Conservation (phyloP, 2,113 vertebrate species). For the Serranochromis macrocephalus region DNA sequence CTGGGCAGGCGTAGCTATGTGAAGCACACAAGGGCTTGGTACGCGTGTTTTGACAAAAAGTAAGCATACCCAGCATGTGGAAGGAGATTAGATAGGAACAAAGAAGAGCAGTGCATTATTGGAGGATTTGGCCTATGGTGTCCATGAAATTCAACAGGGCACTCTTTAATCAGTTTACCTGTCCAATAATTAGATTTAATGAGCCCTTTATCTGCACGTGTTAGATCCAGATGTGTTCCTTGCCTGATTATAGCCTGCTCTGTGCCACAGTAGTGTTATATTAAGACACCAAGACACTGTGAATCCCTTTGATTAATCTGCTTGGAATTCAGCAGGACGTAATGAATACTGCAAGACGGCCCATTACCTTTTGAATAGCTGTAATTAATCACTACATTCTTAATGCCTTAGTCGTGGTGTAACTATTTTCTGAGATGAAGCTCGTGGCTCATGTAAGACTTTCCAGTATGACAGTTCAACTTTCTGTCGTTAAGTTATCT, state of each 20-base stretch:
- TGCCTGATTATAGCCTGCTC: background rate
- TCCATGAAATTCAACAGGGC: slow-evolving; percentile 16
- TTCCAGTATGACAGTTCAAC: background rate
- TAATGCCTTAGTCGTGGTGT: background rate
- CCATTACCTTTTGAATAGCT: slow-evolving; percentile 41
- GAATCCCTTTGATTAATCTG: slow-evolving; percentile 31
- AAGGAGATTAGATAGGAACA: slow-evolving; percentile 21
- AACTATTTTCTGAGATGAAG: slow-evolving; percentile 16
- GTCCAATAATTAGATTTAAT: slow-evolving; percentile 35
- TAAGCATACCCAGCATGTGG: slow-evolving; percentile 30
- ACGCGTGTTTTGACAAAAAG: slow-evolving; percentile 29
- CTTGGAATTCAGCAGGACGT: slow-evolving; percentile 30
- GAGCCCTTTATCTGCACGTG: background rate
- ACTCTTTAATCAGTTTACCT: slow-evolving; percentile 36
- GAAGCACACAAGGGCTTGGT: slow-evolving; percentile 12
- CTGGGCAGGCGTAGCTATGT: slow-evolving; percentile 39
- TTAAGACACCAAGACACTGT: slow-evolving; percentile 15
- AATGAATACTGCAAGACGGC: slow-evolving; percentile 48
- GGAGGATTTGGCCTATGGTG: background rate
- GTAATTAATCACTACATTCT: slow-evolving; percentile 34
- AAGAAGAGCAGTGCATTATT: background rate
- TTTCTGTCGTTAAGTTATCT: background rate
- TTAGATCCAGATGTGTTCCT: slow-evolving; percentile 31
- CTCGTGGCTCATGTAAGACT: background rate
- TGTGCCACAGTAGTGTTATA: slow-evolving; percentile 4